These are phyloP conservation scores for Tricholauxania praeusta DNA, from an alignment of 2,888 invertebrate species.

Conservation along the genomic window DNA sequence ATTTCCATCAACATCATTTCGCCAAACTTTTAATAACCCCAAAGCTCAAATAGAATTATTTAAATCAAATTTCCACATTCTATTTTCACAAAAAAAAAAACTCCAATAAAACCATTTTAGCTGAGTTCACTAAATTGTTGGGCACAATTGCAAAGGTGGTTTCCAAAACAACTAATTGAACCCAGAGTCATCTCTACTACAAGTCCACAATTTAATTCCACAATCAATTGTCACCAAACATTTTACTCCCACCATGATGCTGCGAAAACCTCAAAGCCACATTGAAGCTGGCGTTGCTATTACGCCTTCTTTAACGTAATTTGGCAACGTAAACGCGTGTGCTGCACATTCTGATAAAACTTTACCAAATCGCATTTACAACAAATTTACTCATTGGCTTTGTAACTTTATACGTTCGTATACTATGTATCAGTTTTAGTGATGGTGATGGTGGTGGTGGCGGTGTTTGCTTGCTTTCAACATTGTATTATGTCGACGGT, in stretches of 20 bases:
- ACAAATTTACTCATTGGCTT: conserved; percentile 26
- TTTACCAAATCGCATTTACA: conserved; percentile 6
- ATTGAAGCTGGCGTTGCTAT: no score
- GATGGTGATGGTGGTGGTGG: neutral
- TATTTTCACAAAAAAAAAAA: no score
- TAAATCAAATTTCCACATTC: no score
- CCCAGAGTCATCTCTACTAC: no score
- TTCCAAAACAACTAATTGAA: no score
- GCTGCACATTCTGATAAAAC: conserved; percentile 2
- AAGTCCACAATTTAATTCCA: neutral
- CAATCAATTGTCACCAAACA: neutral
- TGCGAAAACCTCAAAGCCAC: no score
- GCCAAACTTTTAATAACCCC: no score
- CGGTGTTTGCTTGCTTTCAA: neutral
- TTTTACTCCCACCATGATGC: neutral
- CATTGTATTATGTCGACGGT: neutral
- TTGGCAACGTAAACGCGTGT: neutral
- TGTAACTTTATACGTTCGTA: neutral
- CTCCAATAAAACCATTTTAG: no score
- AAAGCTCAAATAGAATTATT: no score
- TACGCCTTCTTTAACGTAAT: neutral
- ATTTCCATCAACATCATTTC: no score
- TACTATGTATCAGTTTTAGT: neutral
- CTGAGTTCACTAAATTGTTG: no score
- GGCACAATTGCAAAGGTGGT: no score